A percentile compares a stretch with the other conserved stretches of the same genome.
These are phyloP conservation scores for Pteropus alecto DNA, from an alignment of 2,113 vertebrate species.

Conservation along the genomic window DNA sequence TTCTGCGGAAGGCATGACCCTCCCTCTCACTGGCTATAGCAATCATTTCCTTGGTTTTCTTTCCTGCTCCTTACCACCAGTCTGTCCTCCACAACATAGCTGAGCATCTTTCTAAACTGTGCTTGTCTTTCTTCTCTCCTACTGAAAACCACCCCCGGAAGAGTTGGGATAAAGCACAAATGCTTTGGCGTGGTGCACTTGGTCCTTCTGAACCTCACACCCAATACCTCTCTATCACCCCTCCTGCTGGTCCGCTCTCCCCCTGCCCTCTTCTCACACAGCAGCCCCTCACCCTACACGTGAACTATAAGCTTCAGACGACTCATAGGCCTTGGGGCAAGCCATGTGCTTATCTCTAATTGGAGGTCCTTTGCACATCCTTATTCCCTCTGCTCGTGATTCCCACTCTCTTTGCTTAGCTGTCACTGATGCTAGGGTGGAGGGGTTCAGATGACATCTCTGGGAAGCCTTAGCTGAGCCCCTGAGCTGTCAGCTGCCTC, in stretches of 20 bases:
- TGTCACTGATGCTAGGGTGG: background rate
- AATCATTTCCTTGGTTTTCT: background rate
- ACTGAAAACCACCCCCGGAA: background rate
- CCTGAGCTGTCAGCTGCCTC: background rate
- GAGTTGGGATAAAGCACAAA: background rate
- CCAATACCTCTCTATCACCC: fast-evolving
- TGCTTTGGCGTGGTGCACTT: fast-evolving
- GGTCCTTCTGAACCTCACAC: background rate
- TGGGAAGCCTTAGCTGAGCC: background rate
- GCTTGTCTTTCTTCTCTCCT: background rate
- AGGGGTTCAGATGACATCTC: background rate
- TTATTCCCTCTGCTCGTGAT: background rate
- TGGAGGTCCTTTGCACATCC: background rate
- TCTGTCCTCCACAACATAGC: background rate
- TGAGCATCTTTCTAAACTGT: background rate
- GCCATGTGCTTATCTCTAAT: background rate
- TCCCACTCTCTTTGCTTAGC: background rate
- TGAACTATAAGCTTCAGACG: background rate
- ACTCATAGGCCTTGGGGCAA: background rate
- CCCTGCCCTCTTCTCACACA: background rate
- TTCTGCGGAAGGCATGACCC: background rate
- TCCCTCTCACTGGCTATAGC: background rate
- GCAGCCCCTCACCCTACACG: background rate
- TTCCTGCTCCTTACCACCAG: background rate
- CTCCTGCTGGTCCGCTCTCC: background rate